These are phyloP conservation scores for Aptenodytes forsteri DNA, from an alignment of 2,113 vertebrate species.

Conservation along the genomic window DNA sequence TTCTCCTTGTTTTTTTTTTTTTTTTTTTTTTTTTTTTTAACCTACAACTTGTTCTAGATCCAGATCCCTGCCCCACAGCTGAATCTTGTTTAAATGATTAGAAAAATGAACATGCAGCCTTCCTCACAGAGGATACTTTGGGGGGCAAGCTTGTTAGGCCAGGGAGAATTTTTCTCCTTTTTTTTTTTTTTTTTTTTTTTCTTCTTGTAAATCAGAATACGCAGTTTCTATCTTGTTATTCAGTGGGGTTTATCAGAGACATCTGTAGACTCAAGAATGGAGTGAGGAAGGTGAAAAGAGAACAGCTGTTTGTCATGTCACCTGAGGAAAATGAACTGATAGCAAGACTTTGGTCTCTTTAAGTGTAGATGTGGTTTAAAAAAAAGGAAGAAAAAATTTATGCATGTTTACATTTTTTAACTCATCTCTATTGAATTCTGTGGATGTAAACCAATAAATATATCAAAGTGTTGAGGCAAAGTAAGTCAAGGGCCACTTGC, in stretches of 20 bases:
- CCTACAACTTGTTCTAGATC: background rate
- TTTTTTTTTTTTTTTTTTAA: background rate
- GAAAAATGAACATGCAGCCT: background rate
- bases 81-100: background rate
- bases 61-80: background rate
- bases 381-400: background rate
- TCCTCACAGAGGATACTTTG: background rate
- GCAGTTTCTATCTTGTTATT: background rate
- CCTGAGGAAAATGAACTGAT: background rate
- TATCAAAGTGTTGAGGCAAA: background rate
- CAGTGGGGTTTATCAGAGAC: background rate
- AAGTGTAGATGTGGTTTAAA: background rate
- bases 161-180: background rate
- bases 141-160: background rate
- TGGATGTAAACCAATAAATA: background rate
- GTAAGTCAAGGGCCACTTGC: background rate
- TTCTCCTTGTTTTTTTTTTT: background rate
- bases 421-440: background rate
- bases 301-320: background rate
- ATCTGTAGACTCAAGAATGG: background rate
- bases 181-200: background rate
- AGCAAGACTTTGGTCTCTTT: background rate
- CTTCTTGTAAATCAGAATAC: background rate
- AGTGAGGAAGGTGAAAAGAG: background rate
- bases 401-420: background rate